These are phyloP conservation scores for Cebus imitator DNA, from an alignment of 2,113 vertebrate genomes.

Conservation along the genomic window DNA sequence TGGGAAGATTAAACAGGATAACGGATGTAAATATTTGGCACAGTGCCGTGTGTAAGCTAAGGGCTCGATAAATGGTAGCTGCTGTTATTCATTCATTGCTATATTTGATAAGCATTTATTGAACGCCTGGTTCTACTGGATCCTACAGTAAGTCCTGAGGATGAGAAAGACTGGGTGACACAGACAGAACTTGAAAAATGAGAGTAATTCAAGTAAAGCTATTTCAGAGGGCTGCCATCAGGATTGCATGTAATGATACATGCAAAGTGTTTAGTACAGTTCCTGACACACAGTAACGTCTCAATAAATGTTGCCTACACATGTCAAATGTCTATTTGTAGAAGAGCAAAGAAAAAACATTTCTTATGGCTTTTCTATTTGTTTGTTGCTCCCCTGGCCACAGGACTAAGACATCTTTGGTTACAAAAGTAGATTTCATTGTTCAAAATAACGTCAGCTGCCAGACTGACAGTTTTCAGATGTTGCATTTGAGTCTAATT, in stretches of 20 bases:
- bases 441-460: conserved; percentile 61
- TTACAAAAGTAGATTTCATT: conserved; percentile 51
- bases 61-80: not conserved
- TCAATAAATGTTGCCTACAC: not conserved
- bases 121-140: not conserved
- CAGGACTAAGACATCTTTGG: conserved; percentile 45
- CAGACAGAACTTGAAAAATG: not conserved
- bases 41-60: not conserved
- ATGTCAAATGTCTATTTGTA: not conserved
- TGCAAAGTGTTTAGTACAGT: not conserved
- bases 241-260: not conserved
- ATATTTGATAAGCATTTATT: conserved; percentile 8
- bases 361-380: not conserved
- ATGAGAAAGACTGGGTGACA: not conserved
- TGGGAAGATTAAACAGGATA: not conserved
- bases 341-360: not conserved
- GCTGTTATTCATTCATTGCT: not conserved
- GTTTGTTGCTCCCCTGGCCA: not conserved
- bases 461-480: conserved; percentile 63
- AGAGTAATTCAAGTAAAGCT: not conserved
- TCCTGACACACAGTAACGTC: not conserved
- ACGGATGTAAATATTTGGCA: not conserved
- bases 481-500: conserved; percentile 30
- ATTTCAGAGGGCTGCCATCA: not conserved
- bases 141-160: not conserved